phyloP scores from a whole-genome alignment of 2,797 vertebrate genomes.

The Discoglossus pictus region DNA sequence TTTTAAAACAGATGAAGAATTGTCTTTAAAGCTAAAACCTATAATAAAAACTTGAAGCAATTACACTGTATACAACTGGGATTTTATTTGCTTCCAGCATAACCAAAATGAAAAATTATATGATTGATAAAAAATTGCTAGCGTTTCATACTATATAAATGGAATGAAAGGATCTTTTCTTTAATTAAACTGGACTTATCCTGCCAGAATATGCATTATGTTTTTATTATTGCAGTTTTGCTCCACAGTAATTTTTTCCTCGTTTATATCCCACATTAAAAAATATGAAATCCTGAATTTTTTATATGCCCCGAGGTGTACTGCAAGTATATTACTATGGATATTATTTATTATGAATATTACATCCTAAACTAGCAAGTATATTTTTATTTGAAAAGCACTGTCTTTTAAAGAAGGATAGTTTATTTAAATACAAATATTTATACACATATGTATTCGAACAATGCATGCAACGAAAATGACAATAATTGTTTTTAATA shows the following conservation, averaged over 20 bases:
- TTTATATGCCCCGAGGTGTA: not conserved
- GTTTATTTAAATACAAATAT: too few relatives aligned
- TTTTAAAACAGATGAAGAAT: not conserved
- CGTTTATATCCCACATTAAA: constrained; percentile 16
- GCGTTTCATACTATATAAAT: constrained; percentile 23
- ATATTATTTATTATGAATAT: too few relatives aligned
- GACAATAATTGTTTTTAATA: too few relatives aligned
- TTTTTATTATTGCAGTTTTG: constrained; percentile 47
- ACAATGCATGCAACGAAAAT: too few relatives aligned
- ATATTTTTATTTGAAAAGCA: too few relatives aligned
- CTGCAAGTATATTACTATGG: constrained; percentile 7
- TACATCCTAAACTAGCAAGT: too few relatives aligned
- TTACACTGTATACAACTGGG: constrained; percentile 14
- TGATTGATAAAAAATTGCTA: constrained; percentile 44
- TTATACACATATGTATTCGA: too few relatives aligned
- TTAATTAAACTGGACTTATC: constrained; percentile 50
- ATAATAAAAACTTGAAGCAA: constrained; percentile 26
- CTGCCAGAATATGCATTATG: constrained; percentile 39
- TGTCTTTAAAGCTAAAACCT: constrained; percentile 15
- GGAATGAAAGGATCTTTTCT: constrained; percentile 43
- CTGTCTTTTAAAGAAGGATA: too few relatives aligned
- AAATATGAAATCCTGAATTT: constrained; percentile 3
- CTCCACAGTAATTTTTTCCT: constrained; percentile 29
- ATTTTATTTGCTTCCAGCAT: constrained; percentile 27
- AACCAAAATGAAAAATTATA: constrained; percentile 29